phyloP scores from a whole-genome alignment of 2,797 vertebrate species.

The Myotis vivesi region DNA sequence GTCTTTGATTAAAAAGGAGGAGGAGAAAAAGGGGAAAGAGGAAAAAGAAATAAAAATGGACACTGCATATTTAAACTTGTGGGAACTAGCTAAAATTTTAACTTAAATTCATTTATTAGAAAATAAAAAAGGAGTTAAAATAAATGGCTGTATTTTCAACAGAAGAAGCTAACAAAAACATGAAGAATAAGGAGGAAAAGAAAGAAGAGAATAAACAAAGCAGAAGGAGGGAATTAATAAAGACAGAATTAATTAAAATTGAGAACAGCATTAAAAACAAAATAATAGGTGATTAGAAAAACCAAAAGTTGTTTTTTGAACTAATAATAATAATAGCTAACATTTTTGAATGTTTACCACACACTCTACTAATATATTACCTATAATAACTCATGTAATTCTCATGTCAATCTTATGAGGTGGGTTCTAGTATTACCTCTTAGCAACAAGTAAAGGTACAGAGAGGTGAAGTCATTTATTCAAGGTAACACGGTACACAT shows the following conservation, averaged over 20 bases:
- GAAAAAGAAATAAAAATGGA: background rate
- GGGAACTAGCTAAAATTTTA: background rate
- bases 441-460: too few relatives aligned
- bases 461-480: too few relatives aligned
- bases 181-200: background rate
- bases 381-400: background rate
- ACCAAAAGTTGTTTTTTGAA: background rate
- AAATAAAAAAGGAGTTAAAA: background rate
- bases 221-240: background rate
- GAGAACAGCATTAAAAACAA: too few relatives aligned
- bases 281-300: background rate
- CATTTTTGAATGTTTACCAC: background rate
- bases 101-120: background rate
- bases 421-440: too few relatives aligned
- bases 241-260: background rate
- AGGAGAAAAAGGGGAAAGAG: too few relatives aligned
- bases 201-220: background rate
- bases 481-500: too few relatives aligned
- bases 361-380: background rate
- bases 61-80: background rate
- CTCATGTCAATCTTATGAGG: background rate
- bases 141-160: background rate
- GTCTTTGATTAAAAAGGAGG: background rate
- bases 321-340: background rate
- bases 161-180: background rate